Percentiles rank a stretch among this genome's conserved stretches.
Conservation (phyloP, 2,797 vertebrate genomes). For the Acestrorhynchus altus region DNA sequence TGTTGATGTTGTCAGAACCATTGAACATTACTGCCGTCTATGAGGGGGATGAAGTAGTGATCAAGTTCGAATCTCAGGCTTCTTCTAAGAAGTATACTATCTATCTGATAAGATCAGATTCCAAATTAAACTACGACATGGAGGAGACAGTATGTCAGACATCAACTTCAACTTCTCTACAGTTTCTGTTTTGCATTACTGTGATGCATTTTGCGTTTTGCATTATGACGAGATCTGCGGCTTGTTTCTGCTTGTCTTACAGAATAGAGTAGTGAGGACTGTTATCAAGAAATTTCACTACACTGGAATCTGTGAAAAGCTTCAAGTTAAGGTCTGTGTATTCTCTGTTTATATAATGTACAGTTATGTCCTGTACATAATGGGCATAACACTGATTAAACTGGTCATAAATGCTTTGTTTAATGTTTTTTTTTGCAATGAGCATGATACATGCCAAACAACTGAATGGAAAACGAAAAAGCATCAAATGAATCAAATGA, state of each 20-base stretch:
- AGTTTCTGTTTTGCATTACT: not conserved
- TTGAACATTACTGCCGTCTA: not conserved
- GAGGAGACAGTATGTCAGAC: constrained; percentile 8
- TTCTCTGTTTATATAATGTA: not conserved
- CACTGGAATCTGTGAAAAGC: constrained; percentile 39
- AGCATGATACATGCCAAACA: no score
- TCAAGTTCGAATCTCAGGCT: not conserved
- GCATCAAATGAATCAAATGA: no score
- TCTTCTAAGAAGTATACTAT: not conserved
- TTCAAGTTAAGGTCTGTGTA: constrained; percentile 32
- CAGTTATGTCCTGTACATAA: not conserved
- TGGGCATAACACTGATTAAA: not conserved
- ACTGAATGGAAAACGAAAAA: no score
- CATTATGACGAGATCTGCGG: not conserved
- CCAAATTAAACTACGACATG: not conserved
- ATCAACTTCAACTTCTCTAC: not conserved
- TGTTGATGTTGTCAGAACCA: not conserved
- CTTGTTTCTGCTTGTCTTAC: not conserved
- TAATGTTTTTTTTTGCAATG: no score
- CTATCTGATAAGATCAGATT: not conserved
- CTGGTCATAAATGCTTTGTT: no score
- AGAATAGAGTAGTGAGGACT: not conserved
- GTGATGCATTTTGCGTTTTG: no score
- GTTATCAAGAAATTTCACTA: constrained; percentile 3
- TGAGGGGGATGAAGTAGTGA: constrained; percentile 4